Percentiles rank a stretch among this genome's conserved stretches.
Evolutionary conservation across 53 echinoderm and acorn worm species (phyloP).

Genomic region (Patiria pectinifera): DNA sequence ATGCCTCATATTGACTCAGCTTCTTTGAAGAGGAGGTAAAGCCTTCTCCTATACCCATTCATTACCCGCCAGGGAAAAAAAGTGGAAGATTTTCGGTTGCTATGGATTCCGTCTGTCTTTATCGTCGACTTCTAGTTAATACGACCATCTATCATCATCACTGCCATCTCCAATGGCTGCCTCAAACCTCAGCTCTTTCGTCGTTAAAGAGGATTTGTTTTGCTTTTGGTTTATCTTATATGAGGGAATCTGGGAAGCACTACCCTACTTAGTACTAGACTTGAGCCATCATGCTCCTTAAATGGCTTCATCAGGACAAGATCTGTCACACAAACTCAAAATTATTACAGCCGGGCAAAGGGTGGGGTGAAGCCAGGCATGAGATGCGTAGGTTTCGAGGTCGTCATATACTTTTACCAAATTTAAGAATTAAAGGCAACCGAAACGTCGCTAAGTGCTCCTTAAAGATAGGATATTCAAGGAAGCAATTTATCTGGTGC

Average conservation of each 20-base stretch:
- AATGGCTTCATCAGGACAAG: too few species aligned
- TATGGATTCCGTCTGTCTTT: slow-evolving; percentile 37
- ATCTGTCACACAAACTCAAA: too few species aligned
- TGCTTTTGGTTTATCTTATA: background rate
- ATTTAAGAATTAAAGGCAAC: too few species aligned
- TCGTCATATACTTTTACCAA: too few species aligned
- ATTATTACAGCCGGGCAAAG: too few species aligned
- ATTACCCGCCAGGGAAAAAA: slow-evolving; percentile 10
- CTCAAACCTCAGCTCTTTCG: slow-evolving; percentile 4
- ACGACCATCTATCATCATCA: slow-evolving; percentile 49
- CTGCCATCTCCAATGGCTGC: background rate
- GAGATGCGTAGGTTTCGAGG: too few species aligned
- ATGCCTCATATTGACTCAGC: slow-evolving; percentile 44
- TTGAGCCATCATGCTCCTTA: too few species aligned
- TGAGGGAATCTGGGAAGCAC: background rate
- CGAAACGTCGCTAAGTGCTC: too few species aligned
- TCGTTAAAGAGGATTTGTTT: background rate
- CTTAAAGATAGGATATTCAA: background rate
- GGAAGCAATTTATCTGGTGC: too few species aligned
- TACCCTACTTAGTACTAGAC: too few species aligned
- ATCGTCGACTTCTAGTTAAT: slow-evolving; percentile 44
- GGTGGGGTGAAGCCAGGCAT: too few species aligned
- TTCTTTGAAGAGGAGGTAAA: slow-evolving; percentile 38
- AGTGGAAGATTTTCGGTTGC: background rate
- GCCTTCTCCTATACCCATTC: slow-evolving; percentile 21